Base-by-base conservation (phyloP, 2,888 invertebrate genomes). In the Caenorhabditis sulstoni region DNA sequence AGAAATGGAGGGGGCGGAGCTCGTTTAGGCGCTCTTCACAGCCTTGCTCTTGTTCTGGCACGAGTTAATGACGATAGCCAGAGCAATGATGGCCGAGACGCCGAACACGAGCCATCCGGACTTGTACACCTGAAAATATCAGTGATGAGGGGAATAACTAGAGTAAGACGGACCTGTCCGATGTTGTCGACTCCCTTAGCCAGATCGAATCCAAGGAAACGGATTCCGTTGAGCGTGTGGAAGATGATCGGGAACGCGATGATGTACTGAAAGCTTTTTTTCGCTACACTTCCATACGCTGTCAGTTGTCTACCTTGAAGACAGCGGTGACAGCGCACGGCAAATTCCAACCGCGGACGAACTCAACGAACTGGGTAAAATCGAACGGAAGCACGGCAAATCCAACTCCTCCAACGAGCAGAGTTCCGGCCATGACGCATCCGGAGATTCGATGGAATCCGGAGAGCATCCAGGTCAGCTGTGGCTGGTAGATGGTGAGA, bases 161-260 rank as follows among this genome's bases (percentile, higher is more conserved):
- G 8, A 14, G 7, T 35, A 35, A 52, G 45, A 50, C 35, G 9
- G 49, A 82, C 81, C 75, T 81, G 84, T 73, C 81, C 81, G 35
- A 84, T 76, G 55, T 82, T 81, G 59, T 82, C 79, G 58, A 81
- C 81, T 65, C 87, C 88, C 74, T 86, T 88, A 14, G 88, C 90
- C 76, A 89, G 71, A 65, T 90, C 90, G 80, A 87, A 90, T 52
- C 87, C 88, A 39, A 90, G 59, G 81, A 89, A 89, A 12, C 90
- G 86, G 49, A 90, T 81, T 39, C 90, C 90, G 79, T 90, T 90
- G 52, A 91, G 78, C 16, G 87, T 79, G 80, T 90, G 89, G 90
- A 87, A 90, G 52, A 86, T 82, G 78, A 90, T 87, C 22, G 88
- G 88, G 80, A 87, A 90, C 22, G 90, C 88, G 65, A 90, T 84